A percentile compares a stretch with the other conserved stretches of the same genome.
These are phyloP conservation scores for Aleiodes sp. DNA, from an alignment of 1,140 invertebrate species.

Conservation along the genomic window DNA sequence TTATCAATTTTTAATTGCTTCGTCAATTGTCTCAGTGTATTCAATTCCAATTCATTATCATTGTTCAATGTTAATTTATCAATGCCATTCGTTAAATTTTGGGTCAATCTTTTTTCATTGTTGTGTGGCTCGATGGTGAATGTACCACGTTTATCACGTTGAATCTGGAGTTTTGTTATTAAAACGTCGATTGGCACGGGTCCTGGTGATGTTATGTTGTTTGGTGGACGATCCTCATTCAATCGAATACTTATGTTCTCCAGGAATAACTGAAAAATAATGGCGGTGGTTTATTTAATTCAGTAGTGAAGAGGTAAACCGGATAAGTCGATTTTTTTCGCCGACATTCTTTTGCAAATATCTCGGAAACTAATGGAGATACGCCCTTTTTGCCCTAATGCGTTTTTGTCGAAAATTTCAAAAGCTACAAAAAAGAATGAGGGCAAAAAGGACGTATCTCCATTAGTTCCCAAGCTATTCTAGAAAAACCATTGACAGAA, in stretches of 20 bases:
- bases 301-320: no score
- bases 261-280: conserved; percentile 71
- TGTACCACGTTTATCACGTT: conserved; percentile 74
- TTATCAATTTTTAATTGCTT: conserved; percentile 71
- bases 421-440: no score
- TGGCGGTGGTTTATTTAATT: no score
- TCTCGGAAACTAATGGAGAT: no score
- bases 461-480: no score
- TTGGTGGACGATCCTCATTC: conserved; percentile 82
- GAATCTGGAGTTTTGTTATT: conserved; percentile 75
- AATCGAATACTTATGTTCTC: conserved; percentile 76
- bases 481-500: no score
- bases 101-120: conserved; percentile 29
- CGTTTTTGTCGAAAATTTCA: no score
- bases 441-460: no score
- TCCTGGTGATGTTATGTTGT: conserved; percentile 84
- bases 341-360: no score
- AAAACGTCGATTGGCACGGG: conserved; percentile 81
- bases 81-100: conserved; percentile 37
- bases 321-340: no score
- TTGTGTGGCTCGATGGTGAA: conserved; percentile 76
- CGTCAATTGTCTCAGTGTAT: conserved; percentile 64
- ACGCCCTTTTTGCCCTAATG: no score
- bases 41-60: conserved; percentile 63
- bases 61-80: conserved; percentile 39